Percentiles rank a stretch among this genome's conserved stretches.
These are phyloP conservation scores for Rafetus swinhoei DNA, from an alignment of 2,113 vertebrate species.

Conservation along the genomic window DNA sequence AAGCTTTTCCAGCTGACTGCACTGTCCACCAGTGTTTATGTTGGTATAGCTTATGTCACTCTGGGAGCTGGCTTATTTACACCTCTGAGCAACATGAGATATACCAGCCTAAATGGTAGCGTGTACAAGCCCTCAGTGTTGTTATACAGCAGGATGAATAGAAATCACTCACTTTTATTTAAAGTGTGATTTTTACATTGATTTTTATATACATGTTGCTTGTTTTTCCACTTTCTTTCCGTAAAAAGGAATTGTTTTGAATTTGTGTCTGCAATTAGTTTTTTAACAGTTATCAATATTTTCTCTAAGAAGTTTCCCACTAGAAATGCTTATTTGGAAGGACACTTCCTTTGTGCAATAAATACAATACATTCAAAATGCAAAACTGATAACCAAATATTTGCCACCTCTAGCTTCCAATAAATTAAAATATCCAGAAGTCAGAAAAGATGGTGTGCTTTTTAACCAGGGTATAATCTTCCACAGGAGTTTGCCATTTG, in stretches of 20 bases:
- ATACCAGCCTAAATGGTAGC: neutral
- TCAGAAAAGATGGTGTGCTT: constrained; percentile 31
- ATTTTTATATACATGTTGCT: neutral
- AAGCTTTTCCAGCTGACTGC: neutral
- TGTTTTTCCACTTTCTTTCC: neutral
- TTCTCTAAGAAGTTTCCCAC: neutral
- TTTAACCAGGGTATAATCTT: neutral
- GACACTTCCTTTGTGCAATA: neutral
- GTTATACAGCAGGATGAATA: neutral
- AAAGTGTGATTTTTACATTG: accelerated
- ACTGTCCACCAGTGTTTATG: neutral
- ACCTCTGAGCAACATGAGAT: neutral
- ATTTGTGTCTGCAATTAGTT: neutral
- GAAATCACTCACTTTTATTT: neutral
- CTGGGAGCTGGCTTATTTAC: neutral
- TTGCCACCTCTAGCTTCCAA: neutral
- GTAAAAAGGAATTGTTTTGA: neutral
- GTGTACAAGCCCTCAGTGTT: neutral
- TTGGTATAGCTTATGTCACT: neutral
- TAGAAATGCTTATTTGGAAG: neutral
- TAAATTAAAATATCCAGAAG: neutral
- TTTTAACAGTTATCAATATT: too few relatives aligned
- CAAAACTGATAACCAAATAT: neutral
- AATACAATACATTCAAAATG: neutral
- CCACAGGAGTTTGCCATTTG: neutral